Evolutionary conservation across 2,888 invertebrate genomes (phyloP).

Genomic region (Volucella inflata): DNA sequence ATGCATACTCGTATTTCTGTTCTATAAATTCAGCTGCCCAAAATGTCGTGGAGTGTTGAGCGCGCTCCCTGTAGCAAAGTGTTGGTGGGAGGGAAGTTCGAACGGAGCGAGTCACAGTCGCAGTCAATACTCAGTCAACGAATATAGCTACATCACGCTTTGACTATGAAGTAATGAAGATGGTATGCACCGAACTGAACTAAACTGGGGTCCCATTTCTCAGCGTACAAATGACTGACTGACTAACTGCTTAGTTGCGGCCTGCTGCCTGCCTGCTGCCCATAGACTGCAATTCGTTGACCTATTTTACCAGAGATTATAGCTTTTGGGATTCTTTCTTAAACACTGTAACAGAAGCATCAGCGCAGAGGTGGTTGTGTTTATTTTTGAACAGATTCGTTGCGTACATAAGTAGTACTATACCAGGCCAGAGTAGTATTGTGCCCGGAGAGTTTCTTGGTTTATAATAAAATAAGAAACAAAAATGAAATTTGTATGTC

Average conservation of each 20-base stretch:
- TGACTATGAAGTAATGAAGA: constrained; percentile 69
- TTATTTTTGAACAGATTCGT: constrained; percentile 69
- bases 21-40: constrained; percentile 48
- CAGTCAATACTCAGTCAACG: constrained; percentile 23
- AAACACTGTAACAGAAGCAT: constrained; percentile 8
- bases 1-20: constrained; percentile 43
- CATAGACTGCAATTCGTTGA: constrained; percentile 64
- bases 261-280: constrained; percentile 29
- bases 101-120: not conserved
- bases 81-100: constrained; percentile 24
- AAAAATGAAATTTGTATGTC: constrained; percentile 5
- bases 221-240: no score
- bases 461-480: constrained; percentile 3
- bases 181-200: constrained; percentile 58
- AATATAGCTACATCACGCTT: not conserved
- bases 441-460: constrained; percentile 6
- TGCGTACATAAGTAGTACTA: not conserved
- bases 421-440: not conserved
- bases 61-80: constrained; percentile 20
- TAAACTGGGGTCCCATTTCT: not conserved
- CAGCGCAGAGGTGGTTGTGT: constrained; percentile 52
- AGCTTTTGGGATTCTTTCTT: constrained; percentile 53
- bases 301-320: constrained; percentile 70
- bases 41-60: constrained; percentile 47
- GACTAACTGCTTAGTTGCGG: not conserved